Conservation (phyloP, 2,797 vertebrate genomes). For the Lophius americanus region DNA sequence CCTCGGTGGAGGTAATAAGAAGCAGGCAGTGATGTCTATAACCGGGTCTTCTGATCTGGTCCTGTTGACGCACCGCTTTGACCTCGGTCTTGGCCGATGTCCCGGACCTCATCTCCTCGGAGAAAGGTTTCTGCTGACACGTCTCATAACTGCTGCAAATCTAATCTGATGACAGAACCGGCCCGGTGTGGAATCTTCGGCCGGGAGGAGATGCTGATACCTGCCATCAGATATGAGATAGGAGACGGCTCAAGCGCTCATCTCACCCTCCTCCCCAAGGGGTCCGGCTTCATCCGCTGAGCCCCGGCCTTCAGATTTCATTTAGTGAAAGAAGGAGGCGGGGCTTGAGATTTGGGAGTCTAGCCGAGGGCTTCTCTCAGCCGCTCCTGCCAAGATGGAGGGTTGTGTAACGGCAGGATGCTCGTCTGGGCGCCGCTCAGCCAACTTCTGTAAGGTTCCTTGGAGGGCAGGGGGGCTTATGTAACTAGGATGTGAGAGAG, state of each 20-base stretch:
- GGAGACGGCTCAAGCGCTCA: constrained; percentile 14
- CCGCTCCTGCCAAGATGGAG: constrained; percentile 26
- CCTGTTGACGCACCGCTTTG: not conserved
- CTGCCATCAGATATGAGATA: constrained; percentile 4
- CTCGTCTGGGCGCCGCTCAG: constrained; percentile 27
- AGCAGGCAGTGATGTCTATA: not conserved
- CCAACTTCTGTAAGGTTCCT: constrained; percentile 46
- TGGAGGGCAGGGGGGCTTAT: constrained; percentile 35
- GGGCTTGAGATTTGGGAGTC: constrained; percentile 24
- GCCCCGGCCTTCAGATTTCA: constrained; percentile 54
- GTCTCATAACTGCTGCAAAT: not conserved
- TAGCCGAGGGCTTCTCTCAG: constrained; percentile 23
- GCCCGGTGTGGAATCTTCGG: not conserved
- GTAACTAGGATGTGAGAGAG: constrained; percentile 39
- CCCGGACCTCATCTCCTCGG: not conserved
- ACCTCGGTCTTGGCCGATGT: not conserved
- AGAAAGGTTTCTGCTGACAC: too few species aligned
- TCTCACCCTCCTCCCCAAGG: constrained; percentile 7
- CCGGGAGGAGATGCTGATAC: not conserved
- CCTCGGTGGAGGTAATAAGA: not conserved
- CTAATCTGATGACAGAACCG: not conserved
- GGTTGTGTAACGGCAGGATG: constrained; percentile 55
- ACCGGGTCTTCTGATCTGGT: not conserved
- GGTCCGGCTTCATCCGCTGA: constrained; percentile 33
- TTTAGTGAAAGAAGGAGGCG: constrained; percentile 44